Evolutionary conservation across 2,113 vertebrate species (phyloP).

Genomic region (Pseudorectes ferrugineus): DNA sequence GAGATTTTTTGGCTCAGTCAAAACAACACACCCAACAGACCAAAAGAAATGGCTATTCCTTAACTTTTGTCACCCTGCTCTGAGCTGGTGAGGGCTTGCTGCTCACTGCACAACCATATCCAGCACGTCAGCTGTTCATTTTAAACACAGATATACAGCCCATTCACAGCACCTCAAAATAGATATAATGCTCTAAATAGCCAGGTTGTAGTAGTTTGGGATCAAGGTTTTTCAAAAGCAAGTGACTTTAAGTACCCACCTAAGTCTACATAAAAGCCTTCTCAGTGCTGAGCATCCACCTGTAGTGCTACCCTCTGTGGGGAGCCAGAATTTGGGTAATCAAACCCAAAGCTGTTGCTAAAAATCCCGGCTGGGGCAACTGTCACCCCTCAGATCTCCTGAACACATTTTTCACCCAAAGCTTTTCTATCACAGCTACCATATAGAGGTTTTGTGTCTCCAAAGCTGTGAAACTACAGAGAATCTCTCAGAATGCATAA

Average conservation of each 20-base stretch:
- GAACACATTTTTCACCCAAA: background rate
- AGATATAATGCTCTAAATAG: fast-evolving
- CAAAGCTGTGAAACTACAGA: background rate
- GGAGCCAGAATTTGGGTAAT: background rate
- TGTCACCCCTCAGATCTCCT: background rate
- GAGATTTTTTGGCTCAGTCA: background rate
- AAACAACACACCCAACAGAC: background rate
- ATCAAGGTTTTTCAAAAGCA: background rate
- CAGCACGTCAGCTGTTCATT: background rate
- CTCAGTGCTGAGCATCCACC: background rate
- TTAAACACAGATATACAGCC: background rate
- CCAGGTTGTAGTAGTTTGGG: background rate
- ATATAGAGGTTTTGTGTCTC: background rate
- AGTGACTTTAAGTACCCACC: background rate
- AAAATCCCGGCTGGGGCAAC: background rate
- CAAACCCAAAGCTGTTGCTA: background rate
- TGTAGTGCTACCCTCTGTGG: background rate
- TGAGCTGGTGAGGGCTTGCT: background rate
- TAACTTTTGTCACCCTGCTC: background rate
- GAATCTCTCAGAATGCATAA: background rate
- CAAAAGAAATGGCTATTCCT: background rate
- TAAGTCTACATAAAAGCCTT: background rate
- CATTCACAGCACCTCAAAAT: background rate
- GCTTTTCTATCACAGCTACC: background rate
- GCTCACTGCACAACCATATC: background rate